phyloP scores from a whole-genome alignment of 2,113 vertebrate genomes.

The Toxostoma redivivum region DNA sequence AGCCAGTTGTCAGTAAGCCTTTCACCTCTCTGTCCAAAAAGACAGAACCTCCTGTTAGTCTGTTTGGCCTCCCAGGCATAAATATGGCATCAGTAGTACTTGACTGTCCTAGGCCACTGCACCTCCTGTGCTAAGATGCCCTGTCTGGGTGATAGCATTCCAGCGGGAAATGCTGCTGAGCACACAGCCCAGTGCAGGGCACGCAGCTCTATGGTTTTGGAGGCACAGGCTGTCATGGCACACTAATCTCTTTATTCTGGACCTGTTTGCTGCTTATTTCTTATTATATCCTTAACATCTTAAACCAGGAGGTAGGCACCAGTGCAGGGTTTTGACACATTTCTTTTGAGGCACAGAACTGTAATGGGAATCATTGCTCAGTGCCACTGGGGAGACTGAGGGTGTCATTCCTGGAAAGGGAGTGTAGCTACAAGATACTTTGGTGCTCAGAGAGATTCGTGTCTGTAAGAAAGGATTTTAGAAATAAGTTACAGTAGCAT shows the following conservation, averaged over 20 bases:
- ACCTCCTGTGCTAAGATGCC: neutral
- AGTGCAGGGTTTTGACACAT: neutral
- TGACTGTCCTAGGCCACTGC: neutral
- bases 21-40: neutral
- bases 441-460: neutral
- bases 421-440: neutral
- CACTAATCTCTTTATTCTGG: neutral
- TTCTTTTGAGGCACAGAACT: neutral
- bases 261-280: neutral
- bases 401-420: neutral
- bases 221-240: neutral
- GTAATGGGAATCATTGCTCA: neutral
- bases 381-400: neutral
- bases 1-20: neutral
- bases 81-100: neutral
- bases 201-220: fast-evolving
- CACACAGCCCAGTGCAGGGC: fast-evolving
- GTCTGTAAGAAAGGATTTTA: neutral
- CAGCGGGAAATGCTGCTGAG: neutral
- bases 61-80: conserved; percentile 3
- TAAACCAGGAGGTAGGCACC: neutral
- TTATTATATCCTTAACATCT: neutral
- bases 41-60: neutral
- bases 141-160: neutral
- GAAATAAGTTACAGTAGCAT: neutral